Evolutionary conservation across 2,113 vertebrate species (phyloP).

Genomic region (Myotis yumanensis): DNA sequence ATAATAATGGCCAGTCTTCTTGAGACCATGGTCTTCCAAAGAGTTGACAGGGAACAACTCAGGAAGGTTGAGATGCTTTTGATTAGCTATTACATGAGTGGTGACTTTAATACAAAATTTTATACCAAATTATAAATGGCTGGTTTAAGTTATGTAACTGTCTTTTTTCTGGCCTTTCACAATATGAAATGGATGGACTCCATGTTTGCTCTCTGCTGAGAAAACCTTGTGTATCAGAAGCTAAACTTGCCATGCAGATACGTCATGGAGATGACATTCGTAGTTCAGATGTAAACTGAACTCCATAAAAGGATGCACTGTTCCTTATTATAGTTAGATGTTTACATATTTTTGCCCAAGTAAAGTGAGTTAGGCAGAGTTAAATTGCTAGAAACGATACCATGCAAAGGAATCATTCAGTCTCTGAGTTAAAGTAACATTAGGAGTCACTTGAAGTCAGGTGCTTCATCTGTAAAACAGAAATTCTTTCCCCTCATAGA

Average conservation of each 20-base stretch:
- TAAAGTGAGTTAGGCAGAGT: background rate
- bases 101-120: background rate
- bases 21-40: background rate
- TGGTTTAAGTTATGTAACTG: background rate
- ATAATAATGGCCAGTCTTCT: background rate
- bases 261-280: background rate
- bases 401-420: background rate
- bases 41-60: background rate
- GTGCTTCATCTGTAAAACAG: slow-evolving; percentile 39
- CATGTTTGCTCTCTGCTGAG: background rate
- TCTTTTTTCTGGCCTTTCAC: slow-evolving; percentile 10
- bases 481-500: background rate
- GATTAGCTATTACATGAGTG: background rate
- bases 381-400: background rate
- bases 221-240: background rate
- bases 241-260: background rate
- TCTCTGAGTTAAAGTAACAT: slow-evolving; percentile 15
- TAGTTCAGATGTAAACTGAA: slow-evolving; percentile 31
- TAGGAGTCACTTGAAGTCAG: background rate
- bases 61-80: background rate
- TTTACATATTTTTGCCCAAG: background rate
- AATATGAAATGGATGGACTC: background rate
- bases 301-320: background rate
- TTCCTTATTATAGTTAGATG: background rate
- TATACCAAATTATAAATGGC: background rate